These are phyloP conservation scores for Pterocles gutturalis DNA, from an alignment of 2,113 vertebrate genomes.

Conservation along the genomic window DNA sequence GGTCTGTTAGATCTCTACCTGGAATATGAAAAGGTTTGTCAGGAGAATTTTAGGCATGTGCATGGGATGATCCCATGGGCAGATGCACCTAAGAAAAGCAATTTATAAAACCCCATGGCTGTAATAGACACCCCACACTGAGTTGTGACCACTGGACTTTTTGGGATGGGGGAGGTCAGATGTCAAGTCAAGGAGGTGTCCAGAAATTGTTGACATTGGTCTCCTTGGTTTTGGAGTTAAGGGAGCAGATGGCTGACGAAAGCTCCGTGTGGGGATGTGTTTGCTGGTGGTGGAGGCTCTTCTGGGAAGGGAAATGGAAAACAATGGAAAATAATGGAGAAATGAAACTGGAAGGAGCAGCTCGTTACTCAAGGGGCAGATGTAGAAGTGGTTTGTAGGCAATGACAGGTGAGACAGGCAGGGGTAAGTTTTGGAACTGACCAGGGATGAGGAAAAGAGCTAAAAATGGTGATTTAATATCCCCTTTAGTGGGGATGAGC, in stretches of 20 bases:
- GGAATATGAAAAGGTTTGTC: not conserved
- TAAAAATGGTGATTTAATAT: slow-evolving; percentile 3
- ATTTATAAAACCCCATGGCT: not conserved
- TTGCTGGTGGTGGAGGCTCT: rapidly evolving
- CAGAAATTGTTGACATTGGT: not conserved
- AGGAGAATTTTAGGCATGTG: not conserved
- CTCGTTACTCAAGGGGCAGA: not conserved
- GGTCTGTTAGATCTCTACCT: not conserved
- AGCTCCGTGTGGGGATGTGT: not conserved
- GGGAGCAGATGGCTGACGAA: not conserved
- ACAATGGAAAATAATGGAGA: not conserved
- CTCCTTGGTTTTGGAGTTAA: not conserved
- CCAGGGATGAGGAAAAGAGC: not conserved
- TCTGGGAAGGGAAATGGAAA: not conserved
- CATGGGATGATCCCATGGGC: no score
- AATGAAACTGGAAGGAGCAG: not conserved
- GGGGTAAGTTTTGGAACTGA: not conserved
- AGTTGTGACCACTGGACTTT: not conserved
- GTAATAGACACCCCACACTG: not conserved
- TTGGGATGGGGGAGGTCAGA: rapidly evolving
- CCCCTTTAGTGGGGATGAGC: not conserved
- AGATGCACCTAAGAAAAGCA: not conserved
- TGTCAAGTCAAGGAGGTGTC: not conserved
- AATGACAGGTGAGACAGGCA: not conserved
- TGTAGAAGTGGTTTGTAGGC: not conserved